phyloP scores from a whole-genome alignment of 1,140 invertebrate genomes.

The Leptopilina clavipes region DNA sequence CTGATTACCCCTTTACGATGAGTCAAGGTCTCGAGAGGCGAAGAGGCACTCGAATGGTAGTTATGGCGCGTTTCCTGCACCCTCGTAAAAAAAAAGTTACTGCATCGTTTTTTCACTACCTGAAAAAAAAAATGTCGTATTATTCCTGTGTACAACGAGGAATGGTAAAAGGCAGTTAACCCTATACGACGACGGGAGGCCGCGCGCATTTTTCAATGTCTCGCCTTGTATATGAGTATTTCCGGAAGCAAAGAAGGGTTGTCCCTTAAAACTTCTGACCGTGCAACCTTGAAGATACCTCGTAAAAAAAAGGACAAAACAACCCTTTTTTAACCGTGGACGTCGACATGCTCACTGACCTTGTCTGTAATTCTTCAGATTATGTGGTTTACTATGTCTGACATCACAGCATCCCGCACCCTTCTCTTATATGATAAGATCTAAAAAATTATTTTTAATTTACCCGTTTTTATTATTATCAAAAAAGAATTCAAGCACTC shows the following conservation, averaged over 20 bases:
- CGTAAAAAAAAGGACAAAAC: constrained; percentile 57
- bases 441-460: too few relatives aligned
- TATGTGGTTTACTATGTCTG: too few relatives aligned
- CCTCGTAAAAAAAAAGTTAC: constrained; percentile 67
- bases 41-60: constrained; percentile 44
- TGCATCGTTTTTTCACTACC: constrained; percentile 52
- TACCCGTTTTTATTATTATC: too few relatives aligned
- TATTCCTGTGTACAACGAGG: constrained; percentile 47
- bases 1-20: constrained; percentile 74
- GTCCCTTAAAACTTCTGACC: constrained; percentile 47
- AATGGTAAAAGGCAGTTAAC: constrained; percentile 48
- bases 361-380: constrained; percentile 46
- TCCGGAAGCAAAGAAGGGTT: constrained; percentile 63
- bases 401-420: too few relatives aligned
- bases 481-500: too few relatives aligned
- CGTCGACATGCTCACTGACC: constrained; percentile 41
- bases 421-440: too few relatives aligned
- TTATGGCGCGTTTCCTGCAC: constrained; percentile 40
- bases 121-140: constrained; percentile 53
- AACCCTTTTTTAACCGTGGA: constrained; percentile 61
- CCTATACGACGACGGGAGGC: constrained; percentile 33
- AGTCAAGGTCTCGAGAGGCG: constrained; percentile 62
- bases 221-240: constrained; percentile 20
- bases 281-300: constrained; percentile 57
- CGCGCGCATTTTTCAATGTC: constrained; percentile 13